Base-by-base conservation (phyloP, 35 echinoderm and acorn worm genomes). In the Diadema setosum region DNA sequence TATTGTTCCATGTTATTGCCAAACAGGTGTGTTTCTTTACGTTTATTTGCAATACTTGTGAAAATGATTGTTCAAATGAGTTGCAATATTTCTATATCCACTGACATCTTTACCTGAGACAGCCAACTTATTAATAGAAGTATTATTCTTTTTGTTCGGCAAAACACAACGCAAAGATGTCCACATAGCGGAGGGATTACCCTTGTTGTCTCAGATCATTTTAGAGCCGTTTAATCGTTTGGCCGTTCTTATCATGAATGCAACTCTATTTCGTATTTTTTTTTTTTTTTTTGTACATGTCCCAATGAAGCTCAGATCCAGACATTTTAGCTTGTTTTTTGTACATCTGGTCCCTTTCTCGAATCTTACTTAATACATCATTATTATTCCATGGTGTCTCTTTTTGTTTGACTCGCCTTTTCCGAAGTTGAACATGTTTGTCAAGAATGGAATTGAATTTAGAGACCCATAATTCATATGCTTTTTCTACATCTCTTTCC, bases 51-150 rank as follows among this genome's bases (percentile, higher is more conserved):
- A 18, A 1, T 25, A 67, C 8, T 67, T 9, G 61, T 18, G 61
- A 67, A 67, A 2, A 23, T n/a, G 31, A 24, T 18, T 55, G 24
- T 67, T 23, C 31, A 67, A 67, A 67, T 11, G 31, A 67, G 27
- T 67, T 18, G 61, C 61, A 67, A 67, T 67, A 67, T 76, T 76
- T 76, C 20, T 76, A 42, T 76, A 76, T 39, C 70, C 70, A 41
- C 33, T 76, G 5, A 76, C 42, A 25, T 65, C 23, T 31, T 9
- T 26, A 31, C 60, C 60, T 31, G 4, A 65, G 35, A 31, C 23
- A 65, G 35, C 17, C 5, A 65, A 33, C 60, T 65, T 26, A 33
- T 64, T 64, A 29, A 65, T 65, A 11, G 60, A 31, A 31, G 27
- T 65, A 12, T 0, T 65, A 1, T 0, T 65, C 5, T 1, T 65